Base-by-base conservation (phyloP, 2,113 vertebrate species). In the Lamprotornis superbus region DNA sequence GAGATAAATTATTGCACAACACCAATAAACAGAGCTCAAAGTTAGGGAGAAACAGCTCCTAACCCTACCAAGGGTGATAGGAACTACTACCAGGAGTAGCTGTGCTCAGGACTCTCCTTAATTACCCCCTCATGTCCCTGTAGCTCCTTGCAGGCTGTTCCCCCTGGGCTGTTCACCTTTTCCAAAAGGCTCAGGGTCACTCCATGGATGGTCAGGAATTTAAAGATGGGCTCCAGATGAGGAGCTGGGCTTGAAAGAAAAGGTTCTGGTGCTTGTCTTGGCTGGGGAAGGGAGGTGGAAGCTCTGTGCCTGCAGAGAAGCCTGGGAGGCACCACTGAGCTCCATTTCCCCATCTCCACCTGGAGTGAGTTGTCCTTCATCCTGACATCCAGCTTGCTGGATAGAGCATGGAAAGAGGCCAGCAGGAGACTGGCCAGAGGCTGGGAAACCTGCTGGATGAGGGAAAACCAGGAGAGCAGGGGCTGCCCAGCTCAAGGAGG, bases 291-390 rank as follows among this genome's bases (percentile, higher is more conserved):
- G 71, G 46, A 77, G 63, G 49, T 31, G 31, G 71, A 11, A 23
- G 89, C 40, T 35, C 30, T 63, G 71, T 37, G 75, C 28, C 50
- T 57, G 35, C 15, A 27, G 53, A 50, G 39, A 25, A 37, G 55
- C 40, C 30, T 44, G 28, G 57, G 76, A 64, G 42, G 33, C 27
- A 50, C 2, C 0, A 4, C 68, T 5, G 6, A 88, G 46, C 70
- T 83, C 27, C 46, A 40, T 18, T 40, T 35, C 23, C 94, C 28
- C 37, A 20, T 30, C 76, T 68, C 30, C 13, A 49, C 24, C 28
- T 31, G 27, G 14, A 46, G 11, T 0, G 7, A 75, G n/a, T 0
- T 22, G 23, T 63, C 30, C 55, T 64, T 39, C 59, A 56, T 13
- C 30, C 64, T 12, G 3, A 18, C 15, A 37, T 42, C 49, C 89